Conservation (phyloP, 2,888 invertebrate genomes). For the Pterostichus madidus region DNA sequence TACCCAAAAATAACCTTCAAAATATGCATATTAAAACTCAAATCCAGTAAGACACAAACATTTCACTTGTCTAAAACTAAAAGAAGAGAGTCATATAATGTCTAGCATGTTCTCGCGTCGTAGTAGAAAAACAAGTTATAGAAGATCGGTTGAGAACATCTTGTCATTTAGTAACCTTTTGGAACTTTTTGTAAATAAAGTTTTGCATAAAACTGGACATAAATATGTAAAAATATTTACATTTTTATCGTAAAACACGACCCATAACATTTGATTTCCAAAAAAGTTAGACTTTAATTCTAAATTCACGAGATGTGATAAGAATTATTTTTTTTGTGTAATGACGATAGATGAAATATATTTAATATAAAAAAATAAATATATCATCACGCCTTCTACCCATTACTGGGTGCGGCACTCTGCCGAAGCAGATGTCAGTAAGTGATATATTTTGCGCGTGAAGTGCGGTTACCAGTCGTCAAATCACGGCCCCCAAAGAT, state of each 20-base stretch:
- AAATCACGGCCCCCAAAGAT: too few species aligned
- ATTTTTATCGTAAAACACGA: neutral
- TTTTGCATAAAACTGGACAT: constrained; percentile 5
- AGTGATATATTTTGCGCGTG: too few species aligned
- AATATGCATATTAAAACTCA: neutral
- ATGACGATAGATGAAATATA: too few species aligned
- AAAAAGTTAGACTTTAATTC: too few species aligned
- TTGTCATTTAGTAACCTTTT: constrained; percentile 6
- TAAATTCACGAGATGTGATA: too few species aligned
- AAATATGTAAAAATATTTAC: constrained; percentile 12
- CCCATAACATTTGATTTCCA: neutral
- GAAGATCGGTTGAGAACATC: neutral
- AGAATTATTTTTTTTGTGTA: too few species aligned
- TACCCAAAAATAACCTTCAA: neutral
- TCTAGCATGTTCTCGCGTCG: neutral
- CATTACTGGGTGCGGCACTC: too few species aligned
- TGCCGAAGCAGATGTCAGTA: too few species aligned
- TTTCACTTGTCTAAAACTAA: too few species aligned
- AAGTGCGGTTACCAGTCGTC: too few species aligned
- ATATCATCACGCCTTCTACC: too few species aligned
- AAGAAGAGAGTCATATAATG: neutral
- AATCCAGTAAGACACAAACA: neutral
- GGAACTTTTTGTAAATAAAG: neutral
- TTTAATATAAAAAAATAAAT: too few species aligned
- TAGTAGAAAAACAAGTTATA: constrained; percentile 21